Evolutionary conservation across 2,888 invertebrate genomes (phyloP), one percentile per base, ranked within the genome.

Genomic region (Leptopilina drosophilae): DNA sequence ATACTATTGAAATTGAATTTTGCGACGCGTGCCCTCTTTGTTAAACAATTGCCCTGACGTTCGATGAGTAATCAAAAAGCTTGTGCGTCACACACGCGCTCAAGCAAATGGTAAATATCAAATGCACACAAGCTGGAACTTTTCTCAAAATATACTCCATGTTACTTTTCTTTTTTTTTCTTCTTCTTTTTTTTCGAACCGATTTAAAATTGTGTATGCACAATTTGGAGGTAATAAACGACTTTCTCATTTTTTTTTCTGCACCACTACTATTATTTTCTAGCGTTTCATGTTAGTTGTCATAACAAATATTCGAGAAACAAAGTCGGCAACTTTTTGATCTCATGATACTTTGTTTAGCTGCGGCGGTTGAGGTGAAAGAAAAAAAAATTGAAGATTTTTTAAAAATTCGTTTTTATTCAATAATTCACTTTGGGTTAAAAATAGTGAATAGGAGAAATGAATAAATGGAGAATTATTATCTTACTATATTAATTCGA

Each of bases 101-200:
- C 76, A 62, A 77, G 79, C 81, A 76, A 81, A 77, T 69, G 77
- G 77, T n/a, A 76, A 76, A 64, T 79, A 64, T 66, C 79, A 67
- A 67, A 59, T 11, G 49, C 49, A 75, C 66, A 64, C 59, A 56
- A 76, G 80, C 80, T 79, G 65, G 64, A 79, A 78, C 67, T 77
- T 80, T 80, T 81, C 82, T 80, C 66, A 79, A 82, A 83, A 81
- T 82, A 82, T 82, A 82, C 78, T 53, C 33, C 77, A 75, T 64
- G 78, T 78, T 77, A 79, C 79, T 77, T 56, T 42, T 42, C 6
- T 42, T 42, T 1, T 42, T 42, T 42, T 42, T 6, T 42, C 6
- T 42, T 42, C n/a, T n/a, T n/a, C n/a, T n/a, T 26, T 26, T 26
- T 26, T 26, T 26, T 26, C 3, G 26, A 26, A 26, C 26, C 26